These are phyloP conservation scores for Pandion haliaetus DNA, from an alignment of 2,113 vertebrate species.

Conservation along the genomic window DNA sequence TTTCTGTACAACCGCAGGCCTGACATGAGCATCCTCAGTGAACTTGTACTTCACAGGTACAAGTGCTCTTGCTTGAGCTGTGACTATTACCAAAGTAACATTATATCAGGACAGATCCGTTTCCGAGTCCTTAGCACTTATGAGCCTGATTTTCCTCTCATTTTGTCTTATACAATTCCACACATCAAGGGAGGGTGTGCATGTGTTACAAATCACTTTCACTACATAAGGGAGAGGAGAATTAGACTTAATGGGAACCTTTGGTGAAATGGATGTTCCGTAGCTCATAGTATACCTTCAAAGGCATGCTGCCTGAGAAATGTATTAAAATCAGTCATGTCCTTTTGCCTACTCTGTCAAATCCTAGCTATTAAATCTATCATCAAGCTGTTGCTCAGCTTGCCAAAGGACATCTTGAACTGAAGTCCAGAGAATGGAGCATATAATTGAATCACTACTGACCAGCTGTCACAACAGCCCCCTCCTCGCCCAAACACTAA, in stretches of 20 bases:
- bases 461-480: constrained; percentile 21
- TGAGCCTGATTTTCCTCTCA: background rate
- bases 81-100: background rate
- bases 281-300: background rate
- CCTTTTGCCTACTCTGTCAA: background rate
- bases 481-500: background rate
- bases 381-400: background rate
- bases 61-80: background rate
- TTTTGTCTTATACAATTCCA: background rate
- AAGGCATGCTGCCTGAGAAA: background rate
- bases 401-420: constrained; percentile 36
- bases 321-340: background rate
- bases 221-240: background rate
- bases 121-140: background rate
- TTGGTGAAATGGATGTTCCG: background rate
- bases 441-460: constrained; percentile 38
- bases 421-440: constrained; percentile 20
- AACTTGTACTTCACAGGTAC: background rate
- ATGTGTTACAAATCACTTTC: background rate
- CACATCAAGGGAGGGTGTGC: rapidly evolving
- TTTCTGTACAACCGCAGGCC: background rate
- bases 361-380: constrained; percentile 12
- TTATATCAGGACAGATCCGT: background rate
- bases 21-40: background rate
- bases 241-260: background rate